Evolutionary conservation across 2,888 invertebrate species (phyloP), one percentile per base, ranked within the genome.

Genomic region (Plutella xylostella): DNA sequence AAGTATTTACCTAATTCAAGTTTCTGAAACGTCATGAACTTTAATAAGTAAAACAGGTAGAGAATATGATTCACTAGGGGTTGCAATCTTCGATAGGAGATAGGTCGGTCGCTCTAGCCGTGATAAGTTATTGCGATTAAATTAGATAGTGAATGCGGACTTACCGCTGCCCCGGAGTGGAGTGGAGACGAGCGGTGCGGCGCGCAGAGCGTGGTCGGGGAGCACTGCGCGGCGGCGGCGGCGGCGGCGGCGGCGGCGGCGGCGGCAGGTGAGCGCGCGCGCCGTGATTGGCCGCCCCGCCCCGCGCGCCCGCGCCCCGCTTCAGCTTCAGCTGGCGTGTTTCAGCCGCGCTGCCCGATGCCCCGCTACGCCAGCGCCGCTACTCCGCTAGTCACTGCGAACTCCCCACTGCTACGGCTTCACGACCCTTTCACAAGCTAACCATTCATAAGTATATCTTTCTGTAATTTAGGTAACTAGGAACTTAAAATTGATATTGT

Each of bases 191-290:
- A n/a, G n/a, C 28, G 28, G 28, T 6, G 9, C 28, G 28, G 28
- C 28, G n/a, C 28, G 9, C 11, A 28, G 3, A 14, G 9, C 4
- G 33, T 33, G 2, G 14, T 15, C 9, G 14, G 7, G n/a, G 14
- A 7, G n/a, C 15, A 15, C 14, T 2, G n/a, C 2, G 15, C 33
- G 33, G 33, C n/a, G 15, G 33, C 5, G 15, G 33, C 33, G 33
- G 33, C n/a, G 33, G n/a, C n/a, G 33, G 33, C n/a, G 33, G 33
- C 12, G 33, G 33, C 4, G 50, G 46, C 51, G 51, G 52, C 47
- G 47, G 48, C 46, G 46, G 46, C 45, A 39, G 42, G 45, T 33
- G 11, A 42, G 30, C 18, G 5, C 34, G 42, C 39, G 19, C 28
- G 40, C 40, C 4, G 11, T 17, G 18, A 40, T 40, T 40, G 40